A percentile compares a stretch with the other conserved stretches of the same genome.
Conservation (phyloP, 2,113 vertebrate species). For the Andinoacara biseriatus region DNA sequence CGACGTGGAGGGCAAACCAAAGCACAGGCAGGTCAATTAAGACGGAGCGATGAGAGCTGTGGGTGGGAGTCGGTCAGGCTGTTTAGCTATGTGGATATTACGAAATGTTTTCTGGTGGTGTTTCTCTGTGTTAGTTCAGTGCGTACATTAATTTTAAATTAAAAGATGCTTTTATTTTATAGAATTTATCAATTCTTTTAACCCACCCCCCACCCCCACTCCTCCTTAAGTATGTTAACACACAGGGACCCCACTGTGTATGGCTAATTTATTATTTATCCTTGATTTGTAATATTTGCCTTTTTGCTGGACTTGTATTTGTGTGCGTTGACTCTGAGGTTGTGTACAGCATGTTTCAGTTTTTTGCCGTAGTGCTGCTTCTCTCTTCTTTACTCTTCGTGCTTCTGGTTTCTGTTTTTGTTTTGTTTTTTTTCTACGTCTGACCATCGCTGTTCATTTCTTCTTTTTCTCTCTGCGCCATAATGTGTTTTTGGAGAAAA, state of each 20-base stretch:
- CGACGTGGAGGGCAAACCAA: constrained; percentile 5
- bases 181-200: constrained; percentile 49
- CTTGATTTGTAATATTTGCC: constrained; percentile 80
- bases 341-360: constrained; percentile 84
- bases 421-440: constrained; percentile 61
- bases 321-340: constrained; percentile 79
- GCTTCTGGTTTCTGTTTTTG: constrained; percentile 33
- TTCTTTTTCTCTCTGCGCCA: constrained; percentile 74
- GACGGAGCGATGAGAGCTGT: neutral
- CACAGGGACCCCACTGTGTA: constrained; percentile 70
- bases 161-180: constrained; percentile 56
- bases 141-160: constrained; percentile 66
- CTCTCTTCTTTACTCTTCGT: constrained; percentile 67
- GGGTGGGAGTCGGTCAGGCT: constrained; percentile 39
- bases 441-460: constrained; percentile 71
- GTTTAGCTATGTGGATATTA: constrained; percentile 75
- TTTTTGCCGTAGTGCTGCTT: constrained; percentile 77
- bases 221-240: constrained; percentile 53
- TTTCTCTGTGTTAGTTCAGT: constrained; percentile 80
- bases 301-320: constrained; percentile 81
- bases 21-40: constrained; percentile 26
- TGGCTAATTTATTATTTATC: constrained; percentile 84
- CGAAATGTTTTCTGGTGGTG: constrained; percentile 75
- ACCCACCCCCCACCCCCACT: constrained; percentile 10
- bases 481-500: constrained; percentile 71